Percentiles rank a stretch among this genome's conserved stretches.
Evolutionary conservation across 2,113 vertebrate genomes (phyloP).

Genomic region (Aptenodytes forsteri): DNA sequence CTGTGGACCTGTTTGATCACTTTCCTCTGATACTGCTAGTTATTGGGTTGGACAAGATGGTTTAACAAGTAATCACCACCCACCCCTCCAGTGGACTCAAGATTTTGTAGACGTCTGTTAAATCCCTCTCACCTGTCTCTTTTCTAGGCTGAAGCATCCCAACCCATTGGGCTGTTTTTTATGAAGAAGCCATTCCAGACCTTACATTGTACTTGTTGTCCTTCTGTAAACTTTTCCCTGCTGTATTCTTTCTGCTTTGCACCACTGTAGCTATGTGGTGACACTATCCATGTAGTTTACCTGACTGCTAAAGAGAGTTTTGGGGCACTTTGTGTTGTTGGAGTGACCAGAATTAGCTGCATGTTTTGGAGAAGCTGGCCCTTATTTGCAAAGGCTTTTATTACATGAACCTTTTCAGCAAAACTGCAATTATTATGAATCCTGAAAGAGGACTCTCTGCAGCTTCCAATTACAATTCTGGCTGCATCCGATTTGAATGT

Average conservation of each 20-base stretch:
- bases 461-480: conserved; percentile 10
- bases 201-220: rapidly evolving
- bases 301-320: neutral
- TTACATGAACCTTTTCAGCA: neutral
- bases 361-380: neutral
- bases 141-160: neutral
- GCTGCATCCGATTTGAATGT: neutral
- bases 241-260: neutral
- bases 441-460: neutral
- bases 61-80: neutral
- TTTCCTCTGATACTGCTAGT: neutral
- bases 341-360: neutral
- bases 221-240: neutral
- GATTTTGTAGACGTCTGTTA: neutral
- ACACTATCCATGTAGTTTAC: neutral
- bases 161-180: neutral
- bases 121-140: neutral
- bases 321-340: neutral
- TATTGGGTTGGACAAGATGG: neutral
- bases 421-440: neutral
- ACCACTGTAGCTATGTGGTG: neutral
- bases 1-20: neutral
- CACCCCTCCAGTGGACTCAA: neutral
- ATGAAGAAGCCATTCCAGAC: neutral
- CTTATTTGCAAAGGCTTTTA: neutral